phyloP scores from a whole-genome alignment of 2,113 vertebrate genomes.

The Diphyllodes magnificus region DNA sequence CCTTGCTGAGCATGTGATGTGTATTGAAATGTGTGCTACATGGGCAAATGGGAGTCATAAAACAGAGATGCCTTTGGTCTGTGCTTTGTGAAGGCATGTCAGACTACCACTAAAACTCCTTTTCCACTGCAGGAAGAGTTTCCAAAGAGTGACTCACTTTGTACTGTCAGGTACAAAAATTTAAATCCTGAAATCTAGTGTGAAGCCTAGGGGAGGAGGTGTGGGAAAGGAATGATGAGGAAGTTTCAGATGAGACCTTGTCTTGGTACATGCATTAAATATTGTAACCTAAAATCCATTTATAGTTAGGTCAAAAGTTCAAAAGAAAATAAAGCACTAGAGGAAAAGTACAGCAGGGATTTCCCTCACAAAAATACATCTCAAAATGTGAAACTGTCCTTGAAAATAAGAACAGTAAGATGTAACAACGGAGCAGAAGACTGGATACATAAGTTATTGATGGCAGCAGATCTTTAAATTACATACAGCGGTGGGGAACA shows the following conservation, averaged over 20 bases:
- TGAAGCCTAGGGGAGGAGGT: not conserved
- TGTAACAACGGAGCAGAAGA: not conserved
- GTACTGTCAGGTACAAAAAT: not conserved
- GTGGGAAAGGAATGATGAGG: not conserved
- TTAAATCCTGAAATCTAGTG: not conserved
- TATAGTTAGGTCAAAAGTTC: not conserved
- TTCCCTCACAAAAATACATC: not conserved
- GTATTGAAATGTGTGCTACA: not conserved
- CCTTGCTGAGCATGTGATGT: not conserved
- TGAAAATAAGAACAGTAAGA: not conserved
- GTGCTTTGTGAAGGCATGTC: not conserved
- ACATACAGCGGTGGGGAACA: not conserved
- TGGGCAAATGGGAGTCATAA: not conserved
- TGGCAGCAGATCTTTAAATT: conserved; percentile 17
- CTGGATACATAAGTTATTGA: not conserved
- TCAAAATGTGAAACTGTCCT: not conserved
- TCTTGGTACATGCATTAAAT: not conserved
- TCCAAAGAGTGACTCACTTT: not conserved
- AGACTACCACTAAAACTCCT: not conserved
- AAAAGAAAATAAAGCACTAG: not conserved
- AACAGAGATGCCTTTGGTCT: not conserved
- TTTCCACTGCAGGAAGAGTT: not conserved
- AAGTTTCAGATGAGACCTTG: not conserved
- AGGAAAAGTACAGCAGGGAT: not conserved
- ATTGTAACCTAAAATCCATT: not conserved